Evolutionary conservation across 2,888 invertebrate species (phyloP), one percentile per base, ranked within the genome.

Genomic region (Scaptomyza flava): DNA sequence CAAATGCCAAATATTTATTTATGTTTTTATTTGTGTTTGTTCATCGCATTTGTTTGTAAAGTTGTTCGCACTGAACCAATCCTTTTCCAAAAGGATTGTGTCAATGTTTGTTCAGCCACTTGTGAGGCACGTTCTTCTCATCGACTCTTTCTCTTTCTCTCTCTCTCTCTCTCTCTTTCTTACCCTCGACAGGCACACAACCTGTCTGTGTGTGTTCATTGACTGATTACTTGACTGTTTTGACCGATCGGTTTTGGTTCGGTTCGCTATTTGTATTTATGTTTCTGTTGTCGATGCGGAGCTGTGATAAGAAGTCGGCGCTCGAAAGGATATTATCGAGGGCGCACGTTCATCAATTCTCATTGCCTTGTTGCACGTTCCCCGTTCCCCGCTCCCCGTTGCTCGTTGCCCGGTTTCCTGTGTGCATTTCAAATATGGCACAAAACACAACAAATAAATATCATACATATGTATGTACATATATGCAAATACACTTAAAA

Each of bases 61-160:
- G 65, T 83, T 73, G 59, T 68, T 71, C 66, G 70, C 67, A 71
- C 68, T 50, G 61, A 54, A 47, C 33, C 31, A 73, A 62, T 61
- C 54, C 36, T 54, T 50, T 47, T 4, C 17, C 53, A 36, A 78
- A 81, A 76, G 78, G 85, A 75, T 85, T 83, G 60, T 41, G 70
- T 72, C 69, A 84, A 86, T 84, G 72, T 84, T 86, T 79, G 67
- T 52, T 23, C 58, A 76, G 65, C 68, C 78, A 79, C 87, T 80
- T 81, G 82, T 82, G 68, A 67, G 74, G 64, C 73, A 76, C 76
- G 64, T 60, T 71, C 75, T 64, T n/a, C 27, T 27, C 27, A 4
- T 23, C 2, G 23, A 23, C 23, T 17, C 64, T 17, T 9, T 9
- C 31, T 12, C 50, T 12, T 1, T 9, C 52, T 12, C 30, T 9